These are phyloP conservation scores for Xyliphius kryptos DNA, from an alignment of 2,113 vertebrate genomes.

Conservation along the genomic window DNA sequence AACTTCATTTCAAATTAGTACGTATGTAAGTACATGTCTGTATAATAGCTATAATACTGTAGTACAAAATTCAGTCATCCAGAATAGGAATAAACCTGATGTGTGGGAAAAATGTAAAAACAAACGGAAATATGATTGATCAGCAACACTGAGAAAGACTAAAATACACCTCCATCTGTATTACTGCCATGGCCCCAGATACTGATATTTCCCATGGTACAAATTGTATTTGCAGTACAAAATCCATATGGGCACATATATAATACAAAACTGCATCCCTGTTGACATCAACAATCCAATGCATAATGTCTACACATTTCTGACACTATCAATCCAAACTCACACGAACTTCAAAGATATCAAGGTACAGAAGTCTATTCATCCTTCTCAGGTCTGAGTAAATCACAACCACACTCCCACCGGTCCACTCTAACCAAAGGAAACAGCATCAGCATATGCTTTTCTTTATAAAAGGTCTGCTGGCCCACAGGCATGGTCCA, in stretches of 20 bases:
- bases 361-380: conserved; percentile 20
- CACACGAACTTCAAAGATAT: conserved; percentile 31
- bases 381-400: conserved; percentile 32
- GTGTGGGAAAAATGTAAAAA: conserved; percentile 11
- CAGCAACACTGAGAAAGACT: conserved; percentile 18
- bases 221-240: conserved; percentile 24
- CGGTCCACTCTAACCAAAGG: conserved; percentile 19
- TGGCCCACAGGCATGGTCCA: not conserved
- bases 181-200: conserved; percentile 9
- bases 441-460: not conserved
- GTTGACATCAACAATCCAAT: conserved; percentile 26
- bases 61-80: conserved; percentile 7
- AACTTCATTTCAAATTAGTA: no score
- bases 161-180: conserved; percentile 20
- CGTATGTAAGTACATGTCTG: no score
- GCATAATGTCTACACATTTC: conserved; percentile 40
- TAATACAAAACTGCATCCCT: conserved; percentile 25
- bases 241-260: conserved; percentile 25
- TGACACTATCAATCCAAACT: conserved; percentile 37
- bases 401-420: conserved; percentile 18
- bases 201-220: conserved; percentile 23
- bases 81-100: not conserved
- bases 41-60: not conserved
- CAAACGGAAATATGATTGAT: conserved; percentile 30
- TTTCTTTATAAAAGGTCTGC: not conserved